phyloP scores from a whole-genome alignment of 2,888 invertebrate species.

The Agrochola litura region DNA sequence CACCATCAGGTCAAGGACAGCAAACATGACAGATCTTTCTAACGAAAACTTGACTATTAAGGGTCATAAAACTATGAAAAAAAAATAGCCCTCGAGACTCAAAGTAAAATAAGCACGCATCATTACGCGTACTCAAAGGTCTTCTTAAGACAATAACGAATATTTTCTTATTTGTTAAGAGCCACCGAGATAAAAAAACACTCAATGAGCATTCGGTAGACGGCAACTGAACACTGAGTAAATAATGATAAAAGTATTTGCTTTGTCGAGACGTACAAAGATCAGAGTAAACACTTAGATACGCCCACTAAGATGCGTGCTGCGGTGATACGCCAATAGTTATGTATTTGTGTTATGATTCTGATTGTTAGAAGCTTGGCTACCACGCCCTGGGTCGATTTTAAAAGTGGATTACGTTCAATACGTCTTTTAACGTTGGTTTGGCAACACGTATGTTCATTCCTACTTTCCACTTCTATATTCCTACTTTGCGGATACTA shows the following conservation, averaged over 20 bases:
- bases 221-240: constrained; percentile 86
- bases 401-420: constrained; percentile 25
- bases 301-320: constrained; percentile 81
- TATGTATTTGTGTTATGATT: constrained; percentile 69
- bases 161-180: constrained; percentile 76
- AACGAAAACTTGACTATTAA: constrained; percentile 38
- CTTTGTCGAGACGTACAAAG: constrained; percentile 86
- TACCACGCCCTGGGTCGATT: constrained; percentile 50
- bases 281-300: constrained; percentile 84
- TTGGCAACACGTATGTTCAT: background rate
- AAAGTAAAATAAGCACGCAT: constrained; percentile 60
- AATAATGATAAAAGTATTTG: constrained; percentile 89
- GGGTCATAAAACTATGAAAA: constrained; percentile 46
- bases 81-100: constrained; percentile 43
- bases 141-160: constrained; percentile 77
- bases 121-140: constrained; percentile 61
- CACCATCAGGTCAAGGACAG: constrained; percentile 33
- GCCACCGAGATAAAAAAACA: constrained; percentile 77
- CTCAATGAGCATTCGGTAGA: constrained; percentile 81
- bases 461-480: background rate
- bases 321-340: constrained; percentile 78
- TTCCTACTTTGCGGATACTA: background rate
- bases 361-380: constrained; percentile 51
- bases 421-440: background rate
- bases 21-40: constrained; percentile 30